A percentile compares a stretch with the other conserved stretches of the same genome.
These are phyloP conservation scores for Falcunculus frontatus DNA, from an alignment of 2,113 vertebrate genomes.

Conservation along the genomic window DNA sequence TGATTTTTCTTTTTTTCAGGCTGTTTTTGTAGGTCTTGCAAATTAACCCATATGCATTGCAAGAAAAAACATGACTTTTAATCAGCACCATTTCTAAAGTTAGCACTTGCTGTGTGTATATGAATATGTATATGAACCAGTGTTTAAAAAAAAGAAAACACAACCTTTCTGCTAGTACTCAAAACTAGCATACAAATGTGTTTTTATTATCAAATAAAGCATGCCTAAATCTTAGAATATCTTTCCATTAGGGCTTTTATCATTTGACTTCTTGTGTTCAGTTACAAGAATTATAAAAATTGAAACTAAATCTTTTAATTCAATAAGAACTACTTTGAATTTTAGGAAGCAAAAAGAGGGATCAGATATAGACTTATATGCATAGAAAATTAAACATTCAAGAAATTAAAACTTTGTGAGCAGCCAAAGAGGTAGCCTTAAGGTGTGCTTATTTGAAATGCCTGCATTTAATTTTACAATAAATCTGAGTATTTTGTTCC, in stretches of 20 bases:
- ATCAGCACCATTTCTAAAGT: constrained; percentile 62
- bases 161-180: constrained; percentile 29
- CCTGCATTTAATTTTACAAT: constrained; percentile 54
- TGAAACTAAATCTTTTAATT: constrained; percentile 75
- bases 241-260: constrained; percentile 61
- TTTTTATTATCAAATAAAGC: constrained; percentile 67
- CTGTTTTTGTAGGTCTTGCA: constrained; percentile 70
- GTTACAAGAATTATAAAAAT: constrained; percentile 75
- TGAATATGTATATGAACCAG: constrained; percentile 43
- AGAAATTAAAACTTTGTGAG: constrained; percentile 64
- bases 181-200: constrained; percentile 56
- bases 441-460: constrained; percentile 67
- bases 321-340: constrained; percentile 67
- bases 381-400: constrained; percentile 68
- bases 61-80: constrained; percentile 62
- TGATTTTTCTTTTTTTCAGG: constrained; percentile 49
- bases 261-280: constrained; percentile 69
- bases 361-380: constrained; percentile 63
- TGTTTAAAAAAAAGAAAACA: background rate
- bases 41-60: constrained; percentile 71
- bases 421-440: constrained; percentile 44
- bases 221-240: constrained; percentile 58
- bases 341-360: constrained; percentile 65
- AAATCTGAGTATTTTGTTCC: constrained; percentile 63
- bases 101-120: constrained; percentile 29